A percentile compares a stretch with the other conserved stretches of the same genome.
These are phyloP conservation scores for Aphrophora alni DNA, from an alignment of 2,888 invertebrate species.

Conservation along the genomic window DNA sequence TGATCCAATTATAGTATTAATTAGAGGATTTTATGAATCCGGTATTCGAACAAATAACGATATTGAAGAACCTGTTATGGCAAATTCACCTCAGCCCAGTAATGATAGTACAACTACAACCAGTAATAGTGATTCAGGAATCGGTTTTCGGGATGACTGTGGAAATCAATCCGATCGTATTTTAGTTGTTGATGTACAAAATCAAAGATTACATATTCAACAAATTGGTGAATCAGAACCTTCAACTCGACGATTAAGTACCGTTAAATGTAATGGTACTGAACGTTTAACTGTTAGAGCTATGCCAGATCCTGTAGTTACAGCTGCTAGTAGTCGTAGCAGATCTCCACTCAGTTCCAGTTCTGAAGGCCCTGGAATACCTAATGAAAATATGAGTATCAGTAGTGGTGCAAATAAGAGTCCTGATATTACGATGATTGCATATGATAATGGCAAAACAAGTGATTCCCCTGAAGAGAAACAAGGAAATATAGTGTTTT, in stretches of 20 bases:
- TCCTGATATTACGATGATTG: slow-evolving; percentile 57
- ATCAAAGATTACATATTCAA: slow-evolving; percentile 54
- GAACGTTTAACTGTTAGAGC: slow-evolving; percentile 68
- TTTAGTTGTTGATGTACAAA: slow-evolving; percentile 73
- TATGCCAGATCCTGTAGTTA: slow-evolving; percentile 69
- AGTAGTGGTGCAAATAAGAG: slow-evolving; percentile 51
- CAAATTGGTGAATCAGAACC: slow-evolving; percentile 46
- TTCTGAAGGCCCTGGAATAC: slow-evolving; percentile 48
- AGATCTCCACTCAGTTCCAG: slow-evolving; percentile 52
- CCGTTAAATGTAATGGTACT: slow-evolving; percentile 37
- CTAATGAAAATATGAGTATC: slow-evolving; percentile 52
- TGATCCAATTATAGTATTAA: slow-evolving; percentile 64
- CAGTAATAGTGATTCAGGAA: slow-evolving; percentile 94
- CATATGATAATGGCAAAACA: slow-evolving; percentile 35
- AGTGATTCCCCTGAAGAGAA: slow-evolving; percentile 6
- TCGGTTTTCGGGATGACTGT: slow-evolving; percentile 90
- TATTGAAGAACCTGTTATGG: slow-evolving; percentile 62
- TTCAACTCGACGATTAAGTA: slow-evolving; percentile 27
- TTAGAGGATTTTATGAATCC: slow-evolving; percentile 62
- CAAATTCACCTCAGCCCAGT: slow-evolving; percentile 85
- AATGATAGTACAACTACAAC: slow-evolving; percentile 82
- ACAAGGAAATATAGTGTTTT: slow-evolving; percentile 19
- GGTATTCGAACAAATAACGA: slow-evolving; percentile 51
- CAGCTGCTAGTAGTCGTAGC: slow-evolving; percentile 47
- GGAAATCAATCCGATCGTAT: slow-evolving; percentile 83